Conservation (phyloP, 2,113 vertebrate species). For the Aptenodytes forsteri region DNA sequence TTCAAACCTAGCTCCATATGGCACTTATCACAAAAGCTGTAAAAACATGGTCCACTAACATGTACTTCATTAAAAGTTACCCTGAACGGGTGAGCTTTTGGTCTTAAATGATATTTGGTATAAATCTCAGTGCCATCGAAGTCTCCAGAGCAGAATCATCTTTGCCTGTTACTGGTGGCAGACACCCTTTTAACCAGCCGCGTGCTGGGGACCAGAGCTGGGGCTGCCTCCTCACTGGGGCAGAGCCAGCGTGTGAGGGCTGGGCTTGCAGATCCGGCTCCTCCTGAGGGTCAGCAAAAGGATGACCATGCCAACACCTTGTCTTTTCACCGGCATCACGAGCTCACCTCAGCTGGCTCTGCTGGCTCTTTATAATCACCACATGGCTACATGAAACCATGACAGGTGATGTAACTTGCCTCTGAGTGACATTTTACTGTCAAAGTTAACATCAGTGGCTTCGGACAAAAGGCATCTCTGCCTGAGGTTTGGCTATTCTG, state of each 20-base stretch:
- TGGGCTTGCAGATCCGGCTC: background rate
- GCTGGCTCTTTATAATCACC: background rate
- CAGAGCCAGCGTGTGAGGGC: fast-evolving
- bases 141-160: background rate
- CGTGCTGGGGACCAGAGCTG: background rate
- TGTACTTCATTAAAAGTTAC: background rate
- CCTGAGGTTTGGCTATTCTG: background rate
- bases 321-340: fast-evolving
- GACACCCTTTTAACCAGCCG: background rate
- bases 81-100: background rate
- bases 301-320: background rate
- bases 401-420: background rate
- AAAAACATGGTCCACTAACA: background rate
- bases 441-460: background rate
- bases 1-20: background rate
- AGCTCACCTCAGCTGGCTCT: background rate
- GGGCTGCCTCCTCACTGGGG: background rate
- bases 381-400: background rate
- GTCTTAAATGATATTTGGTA: background rate
- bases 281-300: background rate
- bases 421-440: background rate
- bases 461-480: background rate
- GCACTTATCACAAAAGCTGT: background rate
- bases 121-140: background rate
- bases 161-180: background rate